phyloP scores from a whole-genome alignment of 1,140 invertebrate genomes.

The Conus ventricosus region DNA sequence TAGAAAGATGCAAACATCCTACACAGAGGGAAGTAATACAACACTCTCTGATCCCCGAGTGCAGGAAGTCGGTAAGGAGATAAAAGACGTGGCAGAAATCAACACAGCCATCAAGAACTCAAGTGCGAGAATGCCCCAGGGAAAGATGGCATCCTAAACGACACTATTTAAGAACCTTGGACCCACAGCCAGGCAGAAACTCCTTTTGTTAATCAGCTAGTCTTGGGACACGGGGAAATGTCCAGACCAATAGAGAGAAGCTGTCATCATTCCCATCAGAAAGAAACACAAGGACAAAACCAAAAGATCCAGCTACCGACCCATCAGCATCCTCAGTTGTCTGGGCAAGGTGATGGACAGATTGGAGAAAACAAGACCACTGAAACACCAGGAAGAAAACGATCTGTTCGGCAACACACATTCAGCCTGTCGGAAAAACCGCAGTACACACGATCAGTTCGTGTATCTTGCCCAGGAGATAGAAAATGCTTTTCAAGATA shows the following conservation, averaged over 20 bases:
- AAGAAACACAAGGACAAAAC: background rate
- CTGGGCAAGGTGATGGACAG: slow-evolving; percentile 6
- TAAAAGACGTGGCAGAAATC: background rate
- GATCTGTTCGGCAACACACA: background rate
- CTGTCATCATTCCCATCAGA: background rate
- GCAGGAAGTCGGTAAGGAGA: too few species aligned
- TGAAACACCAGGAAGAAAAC: background rate
- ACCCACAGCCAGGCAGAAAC: background rate
- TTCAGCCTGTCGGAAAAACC: background rate
- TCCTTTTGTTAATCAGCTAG: background rate
- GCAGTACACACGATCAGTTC: background rate
- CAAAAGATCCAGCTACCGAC: background rate
- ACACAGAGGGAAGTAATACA: background rate
- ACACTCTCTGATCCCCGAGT: too few species aligned
- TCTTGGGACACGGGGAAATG: background rate
- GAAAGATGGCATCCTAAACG: too few species aligned
- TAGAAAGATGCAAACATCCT: background rate
- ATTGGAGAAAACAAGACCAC: background rate
- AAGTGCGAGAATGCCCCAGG: background rate
- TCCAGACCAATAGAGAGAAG: background rate
- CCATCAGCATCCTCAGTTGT: slow-evolving; percentile 1
- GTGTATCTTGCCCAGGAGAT: background rate
- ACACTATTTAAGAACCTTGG: background rate
- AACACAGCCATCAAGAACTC: background rate
- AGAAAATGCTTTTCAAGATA: slow-evolving; percentile 30